These are phyloP conservation scores for Odobenus rosmarus DNA, from an alignment of 2,113 vertebrate genomes.

Conservation along the genomic window DNA sequence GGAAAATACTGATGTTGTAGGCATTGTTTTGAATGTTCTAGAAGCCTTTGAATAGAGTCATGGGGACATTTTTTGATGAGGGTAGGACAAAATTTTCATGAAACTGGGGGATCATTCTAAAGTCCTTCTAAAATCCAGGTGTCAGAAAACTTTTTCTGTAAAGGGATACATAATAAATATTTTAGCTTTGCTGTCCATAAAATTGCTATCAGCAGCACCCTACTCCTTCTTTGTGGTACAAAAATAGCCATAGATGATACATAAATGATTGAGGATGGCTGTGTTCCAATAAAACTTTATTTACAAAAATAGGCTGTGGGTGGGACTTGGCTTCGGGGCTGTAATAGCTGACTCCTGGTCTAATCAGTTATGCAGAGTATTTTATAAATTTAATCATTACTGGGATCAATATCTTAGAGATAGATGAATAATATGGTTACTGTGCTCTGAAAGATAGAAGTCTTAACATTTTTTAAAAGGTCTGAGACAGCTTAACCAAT, in stretches of 20 bases:
- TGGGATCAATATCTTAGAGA: background rate
- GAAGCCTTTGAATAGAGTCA: background rate
- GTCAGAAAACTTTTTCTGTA: slow-evolving; percentile 33
- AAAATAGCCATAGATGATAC: background rate
- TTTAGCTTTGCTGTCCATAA: background rate
- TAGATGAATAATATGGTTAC: slow-evolving; percentile 16
- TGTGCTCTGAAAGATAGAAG: background rate
- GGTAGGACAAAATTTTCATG: slow-evolving; percentile 21
- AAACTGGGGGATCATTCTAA: background rate
- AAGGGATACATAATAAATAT: background rate
- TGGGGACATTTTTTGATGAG: background rate
- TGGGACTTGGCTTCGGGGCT: background rate
- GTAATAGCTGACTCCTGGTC: background rate
- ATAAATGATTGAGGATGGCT: background rate
- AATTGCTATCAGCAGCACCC: background rate
- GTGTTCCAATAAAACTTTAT: slow-evolving; percentile 22
- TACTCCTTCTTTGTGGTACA: background rate
- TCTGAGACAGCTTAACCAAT: background rate
- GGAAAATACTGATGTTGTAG: background rate
- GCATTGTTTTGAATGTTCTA: background rate
- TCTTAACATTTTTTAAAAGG: background rate
- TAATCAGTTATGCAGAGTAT: background rate
- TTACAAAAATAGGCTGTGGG: background rate
- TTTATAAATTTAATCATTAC: slow-evolving; percentile 17
- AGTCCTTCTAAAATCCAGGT: background rate